These are phyloP conservation scores for Drosophila arawakana DNA, from an alignment of 1,140 invertebrate species.

Conservation along the genomic window DNA sequence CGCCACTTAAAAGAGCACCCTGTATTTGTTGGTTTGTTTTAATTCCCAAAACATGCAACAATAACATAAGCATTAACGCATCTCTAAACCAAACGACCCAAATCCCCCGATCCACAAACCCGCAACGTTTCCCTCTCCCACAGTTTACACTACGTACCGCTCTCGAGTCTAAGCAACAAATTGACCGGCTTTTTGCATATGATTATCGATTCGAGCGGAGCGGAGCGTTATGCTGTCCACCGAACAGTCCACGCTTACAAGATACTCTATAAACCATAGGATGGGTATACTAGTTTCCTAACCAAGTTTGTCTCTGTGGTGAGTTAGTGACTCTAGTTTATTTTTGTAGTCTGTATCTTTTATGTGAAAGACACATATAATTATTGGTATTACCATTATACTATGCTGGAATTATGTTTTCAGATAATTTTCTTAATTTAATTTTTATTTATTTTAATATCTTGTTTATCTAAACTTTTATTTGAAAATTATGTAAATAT, in stretches of 20 bases:
- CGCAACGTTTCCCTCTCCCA: not conserved
- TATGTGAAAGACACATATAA: no score
- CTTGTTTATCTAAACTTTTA: no score
- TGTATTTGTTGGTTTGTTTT: conserved; percentile 26
- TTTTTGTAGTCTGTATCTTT: no score
- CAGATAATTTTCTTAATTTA: no score
- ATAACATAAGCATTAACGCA: conserved; percentile 54
- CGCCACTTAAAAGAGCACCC: conserved; percentile 1
- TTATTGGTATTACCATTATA: no score
- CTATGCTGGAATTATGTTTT: no score
- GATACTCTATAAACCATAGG: not conserved
- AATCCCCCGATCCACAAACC: conserved; percentile 22
- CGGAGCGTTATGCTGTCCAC: conserved; percentile 25
- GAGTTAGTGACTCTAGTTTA: no score
- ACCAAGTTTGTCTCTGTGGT: not conserved
- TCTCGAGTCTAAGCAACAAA: conserved; percentile 23
- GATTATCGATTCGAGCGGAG: conserved; percentile 69
- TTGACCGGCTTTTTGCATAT: conserved; percentile 78
- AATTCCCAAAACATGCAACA: conserved; percentile 64
- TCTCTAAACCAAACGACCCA: conserved; percentile 49
- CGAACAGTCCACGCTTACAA: conserved; percentile 31
- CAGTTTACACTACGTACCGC: not conserved
- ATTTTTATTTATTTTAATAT: no score
- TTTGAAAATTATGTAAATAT: no score
- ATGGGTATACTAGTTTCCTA: not conserved